Conservation (phyloP, 2,797 vertebrate genomes). For the Epinephelus coioides region DNA sequence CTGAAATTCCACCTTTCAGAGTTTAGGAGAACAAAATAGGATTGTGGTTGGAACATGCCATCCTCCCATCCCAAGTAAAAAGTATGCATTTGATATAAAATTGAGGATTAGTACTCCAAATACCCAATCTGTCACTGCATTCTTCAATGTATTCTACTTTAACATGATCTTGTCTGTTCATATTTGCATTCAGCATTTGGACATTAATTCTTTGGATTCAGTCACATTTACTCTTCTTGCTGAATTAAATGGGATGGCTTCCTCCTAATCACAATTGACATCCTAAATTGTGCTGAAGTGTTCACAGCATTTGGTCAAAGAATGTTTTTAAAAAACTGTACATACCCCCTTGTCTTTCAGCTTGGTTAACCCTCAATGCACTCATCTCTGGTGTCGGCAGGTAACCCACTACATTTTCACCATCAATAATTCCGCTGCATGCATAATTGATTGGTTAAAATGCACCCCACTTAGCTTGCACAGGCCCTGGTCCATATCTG, state of each 20-base stretch:
- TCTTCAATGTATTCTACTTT: not conserved
- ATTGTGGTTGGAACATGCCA: not conserved
- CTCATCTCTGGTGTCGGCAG: slow-evolving; percentile 72
- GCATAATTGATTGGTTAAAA: slow-evolving; percentile 81
- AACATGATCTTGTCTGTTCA: not conserved
- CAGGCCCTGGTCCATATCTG: slow-evolving; percentile 63
- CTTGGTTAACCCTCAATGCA: slow-evolving; percentile 71
- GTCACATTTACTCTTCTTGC: not conserved
- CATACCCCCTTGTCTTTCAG: slow-evolving; percentile 48
- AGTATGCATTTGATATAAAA: not conserved
- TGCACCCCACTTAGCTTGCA: slow-evolving; percentile 76
- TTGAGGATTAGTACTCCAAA: not conserved
- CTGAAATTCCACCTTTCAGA: not conserved
- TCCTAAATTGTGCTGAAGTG: slow-evolving; percentile 1
- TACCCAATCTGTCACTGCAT: not conserved
- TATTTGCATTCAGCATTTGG: not conserved
- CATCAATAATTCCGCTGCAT: slow-evolving; percentile 84
- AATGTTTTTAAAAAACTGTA: slow-evolving; percentile 20
- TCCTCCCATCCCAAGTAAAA: not conserved
- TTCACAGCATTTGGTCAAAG: slow-evolving; percentile 18
- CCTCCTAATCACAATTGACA: not conserved
- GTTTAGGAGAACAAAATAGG: not conserved
- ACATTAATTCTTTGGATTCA: not conserved
- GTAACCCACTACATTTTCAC: slow-evolving; percentile 76
- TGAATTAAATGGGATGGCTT: not conserved